Evolutionary conservation across 2,113 vertebrate species (phyloP).

Genomic region (Cephalophus harveyi): DNA sequence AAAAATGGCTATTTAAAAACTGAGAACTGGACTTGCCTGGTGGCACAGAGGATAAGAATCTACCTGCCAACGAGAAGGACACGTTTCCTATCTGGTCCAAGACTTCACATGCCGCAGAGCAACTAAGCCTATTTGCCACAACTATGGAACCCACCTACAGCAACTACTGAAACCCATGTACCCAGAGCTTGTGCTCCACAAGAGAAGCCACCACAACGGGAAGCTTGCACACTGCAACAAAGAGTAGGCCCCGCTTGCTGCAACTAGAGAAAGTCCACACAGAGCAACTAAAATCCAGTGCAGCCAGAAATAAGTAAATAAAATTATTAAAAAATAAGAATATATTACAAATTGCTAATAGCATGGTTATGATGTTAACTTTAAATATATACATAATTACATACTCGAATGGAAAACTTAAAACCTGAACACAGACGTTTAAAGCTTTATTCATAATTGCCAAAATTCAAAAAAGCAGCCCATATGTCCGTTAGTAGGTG

Average conservation of each 20-base stretch:
- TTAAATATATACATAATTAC: not conserved
- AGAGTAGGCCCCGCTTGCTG: fast-evolving
- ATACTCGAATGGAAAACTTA: not conserved
- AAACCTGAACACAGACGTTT: not conserved
- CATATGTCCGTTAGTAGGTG: not conserved
- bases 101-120: not conserved
- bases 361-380: not conserved
- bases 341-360: not conserved
- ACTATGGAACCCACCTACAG: not conserved
- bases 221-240: not conserved
- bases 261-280: not conserved
- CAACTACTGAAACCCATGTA: not conserved
- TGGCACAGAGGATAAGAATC: not conserved
- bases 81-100: not conserved
- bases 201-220: not conserved
- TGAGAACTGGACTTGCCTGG: too few relatives aligned
- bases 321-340: not conserved
- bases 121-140: not conserved
- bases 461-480: not conserved
- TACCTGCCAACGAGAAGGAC: not conserved
- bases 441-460: not conserved
- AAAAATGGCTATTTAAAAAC: too few relatives aligned
- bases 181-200: not conserved
- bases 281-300: not conserved
- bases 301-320: not conserved